phyloP scores from a whole-genome alignment of 64 coral and sea anemone species.

The Anthopleura sola region DNA sequence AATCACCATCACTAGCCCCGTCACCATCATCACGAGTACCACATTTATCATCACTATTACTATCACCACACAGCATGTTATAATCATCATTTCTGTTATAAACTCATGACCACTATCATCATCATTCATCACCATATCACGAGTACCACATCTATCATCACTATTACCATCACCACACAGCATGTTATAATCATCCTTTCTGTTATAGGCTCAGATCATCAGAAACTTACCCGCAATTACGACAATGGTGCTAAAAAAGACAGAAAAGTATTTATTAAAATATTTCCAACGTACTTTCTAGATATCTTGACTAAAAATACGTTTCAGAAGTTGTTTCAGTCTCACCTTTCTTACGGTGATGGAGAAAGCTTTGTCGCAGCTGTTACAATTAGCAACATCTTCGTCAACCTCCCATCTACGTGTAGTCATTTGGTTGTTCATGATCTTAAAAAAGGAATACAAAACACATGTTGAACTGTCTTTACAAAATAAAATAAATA shows the following conservation, averaged over 20 bases:
- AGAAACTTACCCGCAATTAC: constrained; percentile 88
- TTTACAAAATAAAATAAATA: too few relatives aligned
- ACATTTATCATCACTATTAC: not conserved
- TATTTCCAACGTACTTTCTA: not conserved
- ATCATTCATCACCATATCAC: too few relatives aligned
- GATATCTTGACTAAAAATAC: too few relatives aligned
- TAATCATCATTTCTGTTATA: too few relatives aligned
- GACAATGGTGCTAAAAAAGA: constrained; percentile 85
- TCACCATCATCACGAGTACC: not conserved
- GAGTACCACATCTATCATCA: not conserved
- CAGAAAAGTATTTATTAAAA: not conserved
- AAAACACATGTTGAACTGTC: too few relatives aligned
- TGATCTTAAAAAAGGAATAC: constrained; percentile 69
- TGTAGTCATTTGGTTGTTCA: constrained; percentile 76
- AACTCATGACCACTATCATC: too few relatives aligned
- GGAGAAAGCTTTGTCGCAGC: constrained; percentile 79
- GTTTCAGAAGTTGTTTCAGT: too few relatives aligned
- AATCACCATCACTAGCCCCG: not conserved
- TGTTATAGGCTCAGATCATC: not conserved
- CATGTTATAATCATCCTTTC: not conserved
- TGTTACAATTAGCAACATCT: constrained; percentile 77
- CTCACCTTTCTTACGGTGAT: constrained; percentile 84
- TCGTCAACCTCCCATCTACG: constrained; percentile 90
- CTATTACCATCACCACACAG: not conserved
- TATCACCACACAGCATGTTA: too few relatives aligned